Percentiles rank a stretch among this genome's conserved stretches.
Evolutionary conservation across 2,113 vertebrate genomes (phyloP).

Genomic region (Otis tarda): DNA sequence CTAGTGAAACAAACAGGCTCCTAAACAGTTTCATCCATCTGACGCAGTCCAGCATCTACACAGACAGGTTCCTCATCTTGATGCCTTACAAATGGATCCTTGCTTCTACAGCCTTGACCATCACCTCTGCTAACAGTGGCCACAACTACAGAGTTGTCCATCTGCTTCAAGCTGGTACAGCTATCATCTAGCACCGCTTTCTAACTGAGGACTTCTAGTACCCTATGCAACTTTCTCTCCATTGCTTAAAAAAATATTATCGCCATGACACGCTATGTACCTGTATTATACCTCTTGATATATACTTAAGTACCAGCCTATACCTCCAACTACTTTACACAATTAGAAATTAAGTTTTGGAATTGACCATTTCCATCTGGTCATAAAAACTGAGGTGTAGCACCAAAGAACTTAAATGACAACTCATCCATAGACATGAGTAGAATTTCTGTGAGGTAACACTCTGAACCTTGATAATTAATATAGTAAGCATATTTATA

Average conservation of each 20-base stretch:
- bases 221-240: background rate
- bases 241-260: background rate
- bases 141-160: background rate
- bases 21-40: background rate
- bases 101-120: background rate
- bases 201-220: background rate
- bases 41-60: fast-evolving
- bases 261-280: background rate
- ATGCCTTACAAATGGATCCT: fast-evolving
- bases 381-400: background rate
- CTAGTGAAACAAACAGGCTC: background rate
- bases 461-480: background rate
- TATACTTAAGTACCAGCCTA: background rate
- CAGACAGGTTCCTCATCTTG: background rate
- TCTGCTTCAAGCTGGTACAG: background rate
- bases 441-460: background rate
- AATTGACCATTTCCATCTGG: background rate
- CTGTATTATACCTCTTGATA: background rate
- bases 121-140: background rate
- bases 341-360: background rate
- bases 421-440: background rate
- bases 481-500: background rate
- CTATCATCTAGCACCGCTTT: background rate
- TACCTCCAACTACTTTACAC: background rate
- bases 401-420: background rate